Evolutionary conservation across 2,888 invertebrate species (phyloP), one percentile per base, ranked within the genome.

Genomic region (Brachyopa scutellaris): DNA sequence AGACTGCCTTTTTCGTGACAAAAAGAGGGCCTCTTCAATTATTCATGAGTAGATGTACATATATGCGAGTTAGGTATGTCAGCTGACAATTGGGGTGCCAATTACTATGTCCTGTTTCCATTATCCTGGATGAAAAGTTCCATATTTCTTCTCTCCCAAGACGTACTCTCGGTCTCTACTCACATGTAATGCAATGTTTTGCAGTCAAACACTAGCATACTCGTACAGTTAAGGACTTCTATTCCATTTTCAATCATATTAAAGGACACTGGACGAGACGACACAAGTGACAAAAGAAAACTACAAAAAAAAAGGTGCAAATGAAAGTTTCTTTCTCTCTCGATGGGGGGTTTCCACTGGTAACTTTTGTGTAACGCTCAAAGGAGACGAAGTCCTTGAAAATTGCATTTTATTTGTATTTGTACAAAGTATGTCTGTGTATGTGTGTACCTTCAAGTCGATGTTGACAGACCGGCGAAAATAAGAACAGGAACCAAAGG

Each of bases 71-170:
- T 45, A 15, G 19, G 21, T 13, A 31, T 6, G 29, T 21, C 45
- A 42, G 13, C 21, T 19, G 49, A 62, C 62, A 66, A 66, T 72
- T 72, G 57, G 59, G 62, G 45, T 51, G 74, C 67, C 79, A 80
- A 82, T 82, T 82, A 62, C 67, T 62, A 40, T 67, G 74, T 74
- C 49, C 61, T 67, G 38, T 57, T 47, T 57, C 49, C 15, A 49
- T 64, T 66, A 42, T 59, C 17, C n/a, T 47, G 49, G 40, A 74
- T 45, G 69, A 74, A 64, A 67, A 76, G 74, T 69, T 80, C 42
- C 69, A 80, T 80, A 76, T 76, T 80, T 80, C 42, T 42, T n/a
- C 36, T 76, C 45, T 76, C 49, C 45, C 36, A 69, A 49, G 76
- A 69, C 53, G 73, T 31, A 13, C 38, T 49, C 29, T 17, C 29